phyloP scores from a whole-genome alignment of 1,140 invertebrate genomes.

The Heterodera carotae region DNA sequence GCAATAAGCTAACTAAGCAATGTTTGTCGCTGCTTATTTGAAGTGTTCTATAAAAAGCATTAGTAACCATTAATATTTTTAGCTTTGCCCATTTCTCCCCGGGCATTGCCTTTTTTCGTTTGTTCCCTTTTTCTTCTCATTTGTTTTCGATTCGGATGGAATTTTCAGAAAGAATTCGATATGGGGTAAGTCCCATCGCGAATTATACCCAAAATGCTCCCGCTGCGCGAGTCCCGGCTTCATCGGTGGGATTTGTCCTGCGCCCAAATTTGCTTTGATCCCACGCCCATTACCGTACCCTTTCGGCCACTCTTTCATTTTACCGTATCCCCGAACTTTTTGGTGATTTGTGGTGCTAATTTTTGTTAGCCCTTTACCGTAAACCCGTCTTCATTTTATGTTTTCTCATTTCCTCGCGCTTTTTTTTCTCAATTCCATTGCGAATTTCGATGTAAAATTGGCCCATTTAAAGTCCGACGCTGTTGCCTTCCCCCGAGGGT shows the following conservation, averaged over 20 bases:
- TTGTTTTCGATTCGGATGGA: no score
- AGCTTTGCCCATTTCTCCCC: no score
- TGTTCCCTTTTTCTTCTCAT: background rate
- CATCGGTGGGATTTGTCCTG: no score
- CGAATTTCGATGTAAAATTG: slow-evolving; percentile 6
- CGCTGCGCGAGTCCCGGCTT: no score
- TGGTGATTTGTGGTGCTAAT: background rate
- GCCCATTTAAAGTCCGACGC: background rate
- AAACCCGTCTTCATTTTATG: background rate
- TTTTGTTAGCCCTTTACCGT: background rate
- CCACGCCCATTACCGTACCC: background rate
- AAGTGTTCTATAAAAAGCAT: background rate
- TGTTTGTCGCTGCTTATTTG: no score
- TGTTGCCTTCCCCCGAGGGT: slow-evolving; percentile 8
- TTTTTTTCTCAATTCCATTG: background rate
- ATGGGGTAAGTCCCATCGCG: no score
- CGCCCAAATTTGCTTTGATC: no score
- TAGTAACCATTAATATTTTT: background rate
- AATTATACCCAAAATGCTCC: no score
- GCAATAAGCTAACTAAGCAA: no score
- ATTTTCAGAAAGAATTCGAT: no score
- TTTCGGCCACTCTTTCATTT: background rate
- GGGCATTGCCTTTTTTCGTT: background rate
- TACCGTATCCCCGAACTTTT: background rate
- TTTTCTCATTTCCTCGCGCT: background rate